Base-by-base conservation (phyloP, 1,140 invertebrate genomes). In the Bombus terrestris region DNA sequence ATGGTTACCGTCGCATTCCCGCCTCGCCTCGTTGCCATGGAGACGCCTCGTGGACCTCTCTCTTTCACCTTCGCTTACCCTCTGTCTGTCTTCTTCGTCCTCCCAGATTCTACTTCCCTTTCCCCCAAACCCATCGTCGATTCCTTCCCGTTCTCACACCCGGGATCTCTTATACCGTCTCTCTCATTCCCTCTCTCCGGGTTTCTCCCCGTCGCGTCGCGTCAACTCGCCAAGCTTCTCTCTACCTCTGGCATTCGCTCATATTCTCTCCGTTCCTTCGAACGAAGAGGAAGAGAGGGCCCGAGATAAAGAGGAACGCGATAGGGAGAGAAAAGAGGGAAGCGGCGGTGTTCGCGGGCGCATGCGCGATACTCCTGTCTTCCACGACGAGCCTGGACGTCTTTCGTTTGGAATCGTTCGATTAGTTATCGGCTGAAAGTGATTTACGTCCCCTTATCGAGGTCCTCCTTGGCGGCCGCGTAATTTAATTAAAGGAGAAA, bases 1-100 rank as follows among this genome's bases (percentile, higher is more conserved):
- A 95, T 95, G 94, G 95, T 95, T 95, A 95, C 95, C 95, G 94
- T 94, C 94, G 94, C 94, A 95, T 95, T 95, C 94, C 95, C 94
- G 95, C 94, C 95, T 95, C 93, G 93, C 90, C 92, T 93, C 93
- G 95, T 95, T 95, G 92, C 95, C 91, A 95, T 95, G 95, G 94
- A 92, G 90, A 95, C 92, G 86, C 83, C 89, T 85, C 89, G 47
- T 69, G 62, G 53, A 59, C 86, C 74, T 90, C 86, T 83, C 81
- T 86, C 84, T 57, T 74, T 66, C 73, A 64, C 77, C 57, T 64
- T 69, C 62, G 37, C 25, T 37, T 62, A 64, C 86, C 77, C 79
- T 83, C 76, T 74, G 83, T 71, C 69, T 66, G 64, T 86, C 81
- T 81, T 64, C 59, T 39, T 76, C 83, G 47, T 75, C 62, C 82